These are phyloP conservation scores for Psilopsiagon aurifrons DNA, from an alignment of 2,113 vertebrate species.

Conservation along the genomic window DNA sequence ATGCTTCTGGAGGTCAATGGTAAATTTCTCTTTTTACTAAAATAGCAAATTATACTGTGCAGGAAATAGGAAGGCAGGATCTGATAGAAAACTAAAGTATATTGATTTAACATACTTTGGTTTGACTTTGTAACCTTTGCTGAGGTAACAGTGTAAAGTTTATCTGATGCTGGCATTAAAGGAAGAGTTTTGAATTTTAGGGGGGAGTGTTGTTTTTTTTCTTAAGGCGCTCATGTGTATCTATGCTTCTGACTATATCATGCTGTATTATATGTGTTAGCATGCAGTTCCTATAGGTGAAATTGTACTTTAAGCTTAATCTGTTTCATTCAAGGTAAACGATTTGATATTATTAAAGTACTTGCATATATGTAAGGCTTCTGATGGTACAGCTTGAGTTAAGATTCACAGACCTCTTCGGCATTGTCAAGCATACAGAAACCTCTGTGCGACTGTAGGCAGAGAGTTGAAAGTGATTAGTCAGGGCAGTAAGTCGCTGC, in stretches of 20 bases:
- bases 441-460: not conserved
- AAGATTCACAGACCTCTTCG: not conserved
- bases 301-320: not conserved
- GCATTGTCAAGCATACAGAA: not conserved
- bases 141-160: not conserved
- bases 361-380: not conserved
- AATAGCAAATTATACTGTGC: not conserved
- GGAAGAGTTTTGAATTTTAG: not conserved
- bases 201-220: not conserved
- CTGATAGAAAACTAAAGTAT: not conserved
- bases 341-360: not conserved
- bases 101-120: not conserved
- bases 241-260: not conserved
- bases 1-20: not conserved
- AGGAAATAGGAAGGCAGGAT: not conserved
- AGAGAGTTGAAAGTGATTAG: not conserved
- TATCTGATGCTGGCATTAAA: not conserved
- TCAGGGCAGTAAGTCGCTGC: not conserved
- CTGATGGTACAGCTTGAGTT: not conserved
- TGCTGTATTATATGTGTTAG: not conserved
- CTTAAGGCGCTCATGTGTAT: not conserved
- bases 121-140: not conserved
- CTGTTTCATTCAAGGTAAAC: not conserved
- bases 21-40: not conserved
- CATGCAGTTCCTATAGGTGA: not conserved